Conservation (phyloP, 1,140 invertebrate genomes). For the Cryptotermes secundus region DNA sequence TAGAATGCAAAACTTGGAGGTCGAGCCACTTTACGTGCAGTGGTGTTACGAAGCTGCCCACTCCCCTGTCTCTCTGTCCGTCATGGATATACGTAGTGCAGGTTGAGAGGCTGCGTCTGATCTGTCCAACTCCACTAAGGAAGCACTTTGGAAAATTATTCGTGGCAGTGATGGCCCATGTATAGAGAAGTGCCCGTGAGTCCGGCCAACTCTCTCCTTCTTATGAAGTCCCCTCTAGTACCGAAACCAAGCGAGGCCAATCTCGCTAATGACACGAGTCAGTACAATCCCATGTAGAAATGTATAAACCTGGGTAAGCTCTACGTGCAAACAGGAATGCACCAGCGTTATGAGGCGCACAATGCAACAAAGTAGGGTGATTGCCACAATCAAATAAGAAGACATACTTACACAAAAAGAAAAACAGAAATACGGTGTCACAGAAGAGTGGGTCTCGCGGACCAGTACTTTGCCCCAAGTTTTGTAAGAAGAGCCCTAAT, state of each 20-base stretch:
- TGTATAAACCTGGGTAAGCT: background rate
- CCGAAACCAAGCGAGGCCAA: conserved; percentile 18
- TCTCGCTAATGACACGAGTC: conserved; percentile 25
- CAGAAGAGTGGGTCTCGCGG: too few relatives aligned
- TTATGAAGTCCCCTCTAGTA: background rate
- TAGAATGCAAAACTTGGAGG: background rate
- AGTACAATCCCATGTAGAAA: conserved; percentile 4
- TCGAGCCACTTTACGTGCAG: background rate
- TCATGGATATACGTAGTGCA: background rate
- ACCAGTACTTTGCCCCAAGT: too few relatives aligned
- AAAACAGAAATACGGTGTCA: too few relatives aligned
- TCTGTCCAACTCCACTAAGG: conserved; percentile 9
- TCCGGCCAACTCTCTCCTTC: background rate
- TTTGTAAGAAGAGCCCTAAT: too few relatives aligned
- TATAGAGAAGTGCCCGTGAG: background rate
- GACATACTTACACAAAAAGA: too few relatives aligned
- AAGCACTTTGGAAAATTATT: conserved; percentile 30
- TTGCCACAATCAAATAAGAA: too few relatives aligned
- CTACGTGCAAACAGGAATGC: background rate
- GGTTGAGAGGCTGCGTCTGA: background rate
- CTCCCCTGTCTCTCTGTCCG: background rate
- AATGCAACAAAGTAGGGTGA: too few relatives aligned
- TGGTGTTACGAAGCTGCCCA: background rate
- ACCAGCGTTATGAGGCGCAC: too few relatives aligned
- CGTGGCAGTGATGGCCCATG: background rate